Base-by-base conservation (phyloP, 1,140 invertebrate species). In the Lepidurus couesii region DNA sequence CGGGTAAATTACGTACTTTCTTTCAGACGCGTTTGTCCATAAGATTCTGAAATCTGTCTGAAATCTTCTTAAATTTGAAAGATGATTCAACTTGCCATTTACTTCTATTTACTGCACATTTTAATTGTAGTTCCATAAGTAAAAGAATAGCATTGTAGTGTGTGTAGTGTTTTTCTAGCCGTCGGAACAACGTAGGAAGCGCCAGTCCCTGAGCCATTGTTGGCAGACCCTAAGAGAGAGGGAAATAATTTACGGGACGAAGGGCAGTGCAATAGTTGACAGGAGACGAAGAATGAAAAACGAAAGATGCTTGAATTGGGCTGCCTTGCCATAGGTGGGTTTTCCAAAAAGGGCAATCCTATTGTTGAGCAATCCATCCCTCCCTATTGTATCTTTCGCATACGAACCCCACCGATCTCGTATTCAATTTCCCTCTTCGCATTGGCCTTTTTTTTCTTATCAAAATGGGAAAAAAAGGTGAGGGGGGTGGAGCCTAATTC, bases 381-480 rank as follows among this genome's bases (percentile, higher is more conserved):
- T 77, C 21, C 24, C 42, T 47, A 47, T 77, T 77, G 10, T 77
- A 6, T 45, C 16, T 44, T 43, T 45, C 43, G 24, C 16, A 11
- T 42, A 10, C 47, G 3, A 45, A 44, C 16, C 8, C 16, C 43
- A 44, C 42, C 13, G n/a, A 7, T 65, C 16, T 13, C 16, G 53
- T 65, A 65, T 9, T 16, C 53, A 65, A 21, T 65, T 65, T 65
- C 21, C 16, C 21, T 65, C 53, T 65, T 16, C 6, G 16, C 53
- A 65, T 65, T 65, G 53, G 53, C 53, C 47, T 24, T 76, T 76
- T 26, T n/a, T 47, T 44, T 21, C 45, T 44, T 24, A 44, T 77
- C 13, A 77, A 47, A 53, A 24, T 65, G 65, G 13, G 44, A 16
- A 11, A 76, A 47, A 76, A 65, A 77, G 45, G 34, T 42, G 45